Evolutionary conservation across 2,797 vertebrate species (phyloP).

Genomic region (Oreonectes daqikongensis): DNA sequence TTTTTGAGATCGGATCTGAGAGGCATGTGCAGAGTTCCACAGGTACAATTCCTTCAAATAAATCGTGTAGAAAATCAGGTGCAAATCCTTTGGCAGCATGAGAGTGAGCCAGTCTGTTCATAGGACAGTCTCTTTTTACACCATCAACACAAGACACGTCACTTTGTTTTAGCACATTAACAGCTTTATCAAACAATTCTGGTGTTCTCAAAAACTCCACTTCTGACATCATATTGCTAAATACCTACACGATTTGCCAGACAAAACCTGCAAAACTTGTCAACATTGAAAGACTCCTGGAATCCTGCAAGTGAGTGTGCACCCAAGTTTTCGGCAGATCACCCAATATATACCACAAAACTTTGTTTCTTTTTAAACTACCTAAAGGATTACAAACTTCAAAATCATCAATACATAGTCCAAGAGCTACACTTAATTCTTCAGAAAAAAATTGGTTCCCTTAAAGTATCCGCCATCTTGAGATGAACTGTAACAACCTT

Average conservation of each 20-base stretch:
- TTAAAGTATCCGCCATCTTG: too few species aligned
- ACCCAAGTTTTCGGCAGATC: constrained; percentile 47
- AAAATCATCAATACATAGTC: too few species aligned
- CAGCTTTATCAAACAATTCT: neutral
- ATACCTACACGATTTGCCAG: neutral
- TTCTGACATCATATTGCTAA: neutral
- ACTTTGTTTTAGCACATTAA: neutral
- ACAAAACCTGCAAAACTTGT: constrained; percentile 44
- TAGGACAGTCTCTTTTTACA: neutral
- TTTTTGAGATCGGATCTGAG: constrained; percentile 37
- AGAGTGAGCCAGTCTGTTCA: neutral
- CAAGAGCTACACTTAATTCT: constrained; percentile 9
- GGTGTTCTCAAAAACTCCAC: neutral
- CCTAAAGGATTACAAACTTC: too few species aligned
- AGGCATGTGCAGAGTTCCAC: neutral
- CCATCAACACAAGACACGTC: neutral
- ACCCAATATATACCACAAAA: constrained; percentile 1
- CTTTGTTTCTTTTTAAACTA: too few species aligned
- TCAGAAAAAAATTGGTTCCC: constrained; percentile 39
- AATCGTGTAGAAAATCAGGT: neutral
- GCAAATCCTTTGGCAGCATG: neutral
- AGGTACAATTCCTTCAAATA: neutral
- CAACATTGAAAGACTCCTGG: constrained; percentile 43
- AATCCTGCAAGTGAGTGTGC: constrained; percentile 51
- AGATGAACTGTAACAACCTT: constrained; percentile 42